Base-by-base conservation (phyloP, 2,113 vertebrate genomes). In the Piprites chloris region DNA sequence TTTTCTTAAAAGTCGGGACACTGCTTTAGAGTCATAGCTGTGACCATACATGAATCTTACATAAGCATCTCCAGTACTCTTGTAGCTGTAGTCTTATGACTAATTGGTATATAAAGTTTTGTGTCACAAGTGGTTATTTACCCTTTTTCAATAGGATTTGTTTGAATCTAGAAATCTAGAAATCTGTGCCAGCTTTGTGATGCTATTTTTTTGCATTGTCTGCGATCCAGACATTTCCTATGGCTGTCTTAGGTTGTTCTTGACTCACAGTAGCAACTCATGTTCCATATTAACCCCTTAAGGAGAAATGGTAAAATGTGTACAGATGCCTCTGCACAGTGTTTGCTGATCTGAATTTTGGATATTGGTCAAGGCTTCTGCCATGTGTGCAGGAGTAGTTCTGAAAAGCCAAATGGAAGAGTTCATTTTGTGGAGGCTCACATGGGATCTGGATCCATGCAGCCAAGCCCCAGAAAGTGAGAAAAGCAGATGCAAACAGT, bases 361-460 rank as follows among this genome's bases (percentile, higher is more conserved):
- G 7, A 49, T 46, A 11, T 18, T 15, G 28, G 63, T 20, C 30
- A 68, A 50, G 35, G 27, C 20, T 14, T 79, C 24, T 90, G 85
- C 2, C 0, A 6, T 67, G 17, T 1, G 1, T 62, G 4, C 30
- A 62, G 24, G 6, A 53, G 16, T 32, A 46, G 47, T 33, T 79
- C 26, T 76, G 13, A 24, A 74, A 68, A 59, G n/a, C 14, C 26
- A 68, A 5, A 50, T 4, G 4, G 22, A 79, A 35, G 2, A 1
- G 6, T 67, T 55, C 7, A 8, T 14, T 44, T 46, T 41, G 37
- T 1, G 0, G 3, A 11, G 32, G 8, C 19, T 78, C 63, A 28
- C 2, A 0, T 33, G 21, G 23, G 33, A 89, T 30, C 4, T 19
- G 27, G 23, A 11, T 20, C 30, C 3, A 14, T 0, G 5, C 23